Evolutionary conservation across 2,113 vertebrate genomes (phyloP).

Genomic region (Pyrgilauda ruficollis): DNA sequence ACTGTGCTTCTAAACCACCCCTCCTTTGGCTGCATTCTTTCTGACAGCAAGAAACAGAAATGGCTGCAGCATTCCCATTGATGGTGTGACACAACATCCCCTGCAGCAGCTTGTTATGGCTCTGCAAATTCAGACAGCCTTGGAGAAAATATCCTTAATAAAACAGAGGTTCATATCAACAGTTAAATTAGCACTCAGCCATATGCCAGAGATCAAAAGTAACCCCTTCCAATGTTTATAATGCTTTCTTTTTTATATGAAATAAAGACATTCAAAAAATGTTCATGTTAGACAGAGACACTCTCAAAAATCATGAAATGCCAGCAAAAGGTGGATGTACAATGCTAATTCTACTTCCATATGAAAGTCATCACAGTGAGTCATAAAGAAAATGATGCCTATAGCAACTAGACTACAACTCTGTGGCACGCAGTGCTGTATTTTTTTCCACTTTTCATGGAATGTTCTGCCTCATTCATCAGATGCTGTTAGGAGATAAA

Average conservation of each 20-base stretch:
- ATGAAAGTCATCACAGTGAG: constrained; percentile 34
- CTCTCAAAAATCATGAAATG: constrained; percentile 27
- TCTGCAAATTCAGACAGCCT: not conserved
- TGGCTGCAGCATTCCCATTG: not conserved
- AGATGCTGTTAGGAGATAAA: constrained; percentile 29
- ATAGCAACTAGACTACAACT: constrained; percentile 23
- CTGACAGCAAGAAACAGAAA: not conserved
- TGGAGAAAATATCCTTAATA: not conserved
- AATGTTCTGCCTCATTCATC: constrained; percentile 35
- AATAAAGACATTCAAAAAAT: not conserved
- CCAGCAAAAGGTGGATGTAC: not conserved
- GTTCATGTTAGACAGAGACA: not conserved
- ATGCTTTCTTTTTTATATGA: not conserved
- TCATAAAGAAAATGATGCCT: constrained; percentile 47
- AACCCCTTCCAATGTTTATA: not conserved
- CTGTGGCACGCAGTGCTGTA: not conserved
- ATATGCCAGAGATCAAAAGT: not conserved
- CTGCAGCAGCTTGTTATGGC: not conserved
- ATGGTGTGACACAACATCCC: not conserved
- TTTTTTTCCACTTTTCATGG: not conserved
- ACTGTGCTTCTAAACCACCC: not conserved
- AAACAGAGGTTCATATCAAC: not conserved
- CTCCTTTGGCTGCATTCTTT: not conserved
- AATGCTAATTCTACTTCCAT: constrained; percentile 24
- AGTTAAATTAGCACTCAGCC: constrained; percentile 17